Percentiles rank a stretch among this genome's conserved stretches.
phyloP scores from a whole-genome alignment of 2,888 invertebrate genomes.

The Scaeva pyrastri region DNA sequence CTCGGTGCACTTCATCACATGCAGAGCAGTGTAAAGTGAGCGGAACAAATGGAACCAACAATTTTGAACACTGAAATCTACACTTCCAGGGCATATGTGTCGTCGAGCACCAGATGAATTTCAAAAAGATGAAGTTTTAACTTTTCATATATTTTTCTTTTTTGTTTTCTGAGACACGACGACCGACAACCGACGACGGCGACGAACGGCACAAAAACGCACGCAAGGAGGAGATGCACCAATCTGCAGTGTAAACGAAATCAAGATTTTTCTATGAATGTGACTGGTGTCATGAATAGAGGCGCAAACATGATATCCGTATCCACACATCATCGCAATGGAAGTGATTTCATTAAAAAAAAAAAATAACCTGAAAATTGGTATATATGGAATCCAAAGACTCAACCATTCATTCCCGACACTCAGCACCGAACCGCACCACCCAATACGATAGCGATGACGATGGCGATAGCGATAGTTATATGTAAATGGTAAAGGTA shows the following conservation, averaged over 20 bases:
- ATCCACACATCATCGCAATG: conserved; percentile 30
- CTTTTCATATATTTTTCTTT: conserved; percentile 16
- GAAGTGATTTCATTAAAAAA: conserved; percentile 47
- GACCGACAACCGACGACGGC: background rate
- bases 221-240: conserved; percentile 23
- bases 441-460: no score
- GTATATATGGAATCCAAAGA: conserved; percentile 17
- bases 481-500: background rate
- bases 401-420: conserved; percentile 1
- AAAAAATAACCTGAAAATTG: conserved; percentile 19
- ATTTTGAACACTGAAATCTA: conserved; percentile 51
- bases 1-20: conserved; percentile 62
- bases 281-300: conserved; percentile 43
- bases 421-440: no score
- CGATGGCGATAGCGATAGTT: no score
- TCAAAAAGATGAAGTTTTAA: conserved; percentile 58
- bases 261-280: conserved; percentile 54
- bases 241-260: conserved; percentile 66
- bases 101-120: conserved; percentile 52
- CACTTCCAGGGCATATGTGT: conserved; percentile 43
- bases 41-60: conserved; percentile 60
- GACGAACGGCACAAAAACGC: background rate
- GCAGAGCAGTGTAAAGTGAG: conserved; percentile 51
- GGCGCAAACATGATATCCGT: conserved; percentile 45
- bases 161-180: conserved; percentile 11